phyloP scores from a whole-genome alignment of 2,888 invertebrate species.

The Noctua comes region DNA sequence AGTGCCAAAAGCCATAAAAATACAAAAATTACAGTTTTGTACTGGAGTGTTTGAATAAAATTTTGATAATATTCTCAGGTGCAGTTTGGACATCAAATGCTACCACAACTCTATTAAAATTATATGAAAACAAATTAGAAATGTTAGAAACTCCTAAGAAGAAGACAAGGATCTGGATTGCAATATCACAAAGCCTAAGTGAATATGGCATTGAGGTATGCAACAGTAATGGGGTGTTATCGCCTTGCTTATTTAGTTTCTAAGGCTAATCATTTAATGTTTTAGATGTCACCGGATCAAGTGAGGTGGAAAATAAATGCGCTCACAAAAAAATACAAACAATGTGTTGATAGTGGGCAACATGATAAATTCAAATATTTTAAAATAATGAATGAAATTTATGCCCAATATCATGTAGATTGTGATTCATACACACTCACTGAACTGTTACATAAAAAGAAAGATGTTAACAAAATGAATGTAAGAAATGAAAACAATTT shows the following conservation, averaged over 20 bases:
- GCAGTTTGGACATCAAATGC: constrained; percentile 77
- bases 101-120: constrained; percentile 73
- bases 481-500: constrained; percentile 37
- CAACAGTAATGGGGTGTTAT: not conserved
- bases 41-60: not conserved
- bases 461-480: constrained; percentile 42
- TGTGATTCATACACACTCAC: constrained; percentile 70
- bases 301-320: constrained; percentile 82
- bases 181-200: constrained; percentile 76
- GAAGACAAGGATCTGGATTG: constrained; percentile 79
- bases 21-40: not conserved
- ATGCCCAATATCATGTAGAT: constrained; percentile 75
- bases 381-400: constrained; percentile 77
- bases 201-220: constrained; percentile 74
- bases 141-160: constrained; percentile 80
- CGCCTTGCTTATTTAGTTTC: not conserved
- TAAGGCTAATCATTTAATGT: constrained; percentile 20
- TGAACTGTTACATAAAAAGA: constrained; percentile 70
- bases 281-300: constrained; percentile 78
- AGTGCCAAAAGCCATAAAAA: not conserved
- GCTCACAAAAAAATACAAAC: constrained; percentile 78
- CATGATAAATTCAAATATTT: constrained; percentile 77
- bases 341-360: constrained; percentile 73
- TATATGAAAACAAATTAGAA: constrained; percentile 77
- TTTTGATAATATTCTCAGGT: constrained; percentile 60